These are phyloP conservation scores for Rhinichthys klamathensis DNA, from an alignment of 2,113 vertebrate genomes.

Conservation along the genomic window DNA sequence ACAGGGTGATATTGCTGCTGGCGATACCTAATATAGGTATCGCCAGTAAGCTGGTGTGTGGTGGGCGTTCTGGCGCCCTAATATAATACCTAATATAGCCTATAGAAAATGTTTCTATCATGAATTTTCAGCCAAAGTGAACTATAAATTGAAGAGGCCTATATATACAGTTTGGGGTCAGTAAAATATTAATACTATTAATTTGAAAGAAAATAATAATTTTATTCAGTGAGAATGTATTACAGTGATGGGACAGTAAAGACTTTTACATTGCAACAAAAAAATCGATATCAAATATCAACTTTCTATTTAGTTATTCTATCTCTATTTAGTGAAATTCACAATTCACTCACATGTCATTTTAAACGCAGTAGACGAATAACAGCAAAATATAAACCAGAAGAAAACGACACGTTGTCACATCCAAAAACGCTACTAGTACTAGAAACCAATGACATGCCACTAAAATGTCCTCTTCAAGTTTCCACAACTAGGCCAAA, in stretches of 20 bases:
- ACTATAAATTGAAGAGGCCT: background rate
- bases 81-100: too few relatives aligned
- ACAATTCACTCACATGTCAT: background rate
- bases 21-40: too few relatives aligned
- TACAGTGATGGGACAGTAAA: too few relatives aligned
- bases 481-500: constrained; percentile 56
- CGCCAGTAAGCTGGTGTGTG: too few relatives aligned
- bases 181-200: too few relatives aligned
- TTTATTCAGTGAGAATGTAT: too few relatives aligned
- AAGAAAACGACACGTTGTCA: background rate
- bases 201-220: too few relatives aligned
- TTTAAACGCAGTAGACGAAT: background rate
- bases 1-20: too few relatives aligned
- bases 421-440: background rate
- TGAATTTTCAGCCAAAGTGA: background rate
- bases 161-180: background rate
- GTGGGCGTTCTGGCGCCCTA: too few relatives aligned
- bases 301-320: background rate
- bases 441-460: constrained; percentile 17
- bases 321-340: too few relatives aligned
- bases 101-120: background rate
- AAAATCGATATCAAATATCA: too few relatives aligned
- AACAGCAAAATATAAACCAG: background rate
- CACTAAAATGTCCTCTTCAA: constrained; percentile 51
- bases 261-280: too few relatives aligned